Evolutionary conservation across 2,888 invertebrate species (phyloP), one percentile per base, ranked within the genome.

Genomic region (Meteorus cinctellus): DNA sequence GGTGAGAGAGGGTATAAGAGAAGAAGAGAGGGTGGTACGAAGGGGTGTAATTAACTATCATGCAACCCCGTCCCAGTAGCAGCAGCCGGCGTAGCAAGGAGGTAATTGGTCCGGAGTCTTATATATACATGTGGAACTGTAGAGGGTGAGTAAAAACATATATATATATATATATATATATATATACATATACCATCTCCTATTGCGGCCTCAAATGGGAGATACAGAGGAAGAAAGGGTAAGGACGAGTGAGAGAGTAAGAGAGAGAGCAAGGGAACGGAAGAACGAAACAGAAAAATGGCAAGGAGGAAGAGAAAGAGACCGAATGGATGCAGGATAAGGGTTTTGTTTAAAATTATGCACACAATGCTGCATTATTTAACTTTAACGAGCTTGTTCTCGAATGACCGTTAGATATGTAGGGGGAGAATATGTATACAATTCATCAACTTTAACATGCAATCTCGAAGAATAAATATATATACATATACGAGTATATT

Each of bases 11-110:
- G 55, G 34, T 34, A 45, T 67, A 45, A 59, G 36, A 45, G 69
- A 27, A 48, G 62, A 65, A 66, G 80, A 60, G 74, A 71, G 70
- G 70, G 77, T 67, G 73, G 75, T 74, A 76, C 66, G 85, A 85
- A 86, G 87, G 86, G 88, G 86, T 87, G 88, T 88, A 89, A 89
- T 89, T 88, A 89, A 89, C 89, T 88, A 88, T 88, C 88, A 88
- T 88, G 88, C 88, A 86, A 87, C 86, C 87, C 86, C 88, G 85
- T 85, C 85, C 84, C 85, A 84, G 85, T 85, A 85, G 83, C 83
- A 83, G 84, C 84, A 86, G 86, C 85, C 86, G 87, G 86, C 86
- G 86, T 86, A 88, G 87, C 88, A 87, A 88, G 87, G 87, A 87
- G 88, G 87, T 88, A 88, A 88, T 88, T 88, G 88, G 87, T 88